A percentile compares a stretch with the other conserved stretches of the same genome.
Conservation (phyloP, 1,140 invertebrate genomes). For the Nephila pilipes region DNA sequence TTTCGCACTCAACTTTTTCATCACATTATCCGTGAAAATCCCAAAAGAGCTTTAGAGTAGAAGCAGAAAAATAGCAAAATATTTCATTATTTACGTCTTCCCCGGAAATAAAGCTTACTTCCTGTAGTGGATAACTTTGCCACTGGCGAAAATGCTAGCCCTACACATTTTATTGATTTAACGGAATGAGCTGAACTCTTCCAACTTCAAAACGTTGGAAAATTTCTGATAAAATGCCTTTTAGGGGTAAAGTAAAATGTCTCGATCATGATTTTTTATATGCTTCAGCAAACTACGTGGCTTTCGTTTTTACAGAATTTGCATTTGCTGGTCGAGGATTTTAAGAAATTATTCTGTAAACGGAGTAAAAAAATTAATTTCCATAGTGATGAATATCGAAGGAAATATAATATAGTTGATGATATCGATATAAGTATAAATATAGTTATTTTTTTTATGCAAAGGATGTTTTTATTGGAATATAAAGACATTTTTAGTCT, state of each 20-base stretch:
- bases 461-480: too few species aligned
- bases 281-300: too few species aligned
- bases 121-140: not conserved
- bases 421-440: too few species aligned
- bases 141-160: not conserved
- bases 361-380: too few species aligned
- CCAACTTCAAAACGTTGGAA: not conserved
- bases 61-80: not conserved
- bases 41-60: not conserved
- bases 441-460: too few species aligned
- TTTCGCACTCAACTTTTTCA: not conserved
- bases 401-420: too few species aligned
- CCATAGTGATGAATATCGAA: too few species aligned
- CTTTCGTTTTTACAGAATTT: too few species aligned
- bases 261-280: not conserved
- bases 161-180: conserved; percentile 26
- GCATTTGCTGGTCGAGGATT: too few species aligned
- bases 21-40: not conserved
- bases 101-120: conserved; percentile 21
- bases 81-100: conserved; percentile 6
- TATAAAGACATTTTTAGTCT: too few species aligned
- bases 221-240: not conserved
- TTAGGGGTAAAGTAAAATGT: not conserved
- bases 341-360: too few species aligned
- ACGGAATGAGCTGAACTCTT: conserved; percentile 3